Evolutionary conservation across 2,797 vertebrate species (phyloP).

Genomic region (Peromyscus aztecus): DNA sequence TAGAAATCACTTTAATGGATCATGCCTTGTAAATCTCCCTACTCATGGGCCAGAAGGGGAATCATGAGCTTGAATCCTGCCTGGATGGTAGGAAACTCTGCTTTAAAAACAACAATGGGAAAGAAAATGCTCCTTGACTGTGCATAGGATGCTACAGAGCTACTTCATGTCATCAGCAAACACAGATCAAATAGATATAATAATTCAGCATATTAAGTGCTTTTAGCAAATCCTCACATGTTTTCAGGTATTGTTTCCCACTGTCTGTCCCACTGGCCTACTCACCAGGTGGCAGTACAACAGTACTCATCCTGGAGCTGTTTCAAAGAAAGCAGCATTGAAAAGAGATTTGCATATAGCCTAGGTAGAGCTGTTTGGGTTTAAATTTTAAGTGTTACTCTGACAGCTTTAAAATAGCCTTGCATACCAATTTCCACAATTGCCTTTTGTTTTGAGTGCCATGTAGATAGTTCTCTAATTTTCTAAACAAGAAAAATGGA

Average conservation of each 20-base stretch:
- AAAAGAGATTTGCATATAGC: neutral
- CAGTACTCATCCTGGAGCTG: slow-evolving; percentile 38
- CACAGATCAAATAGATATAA: neutral
- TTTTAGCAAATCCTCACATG: neutral
- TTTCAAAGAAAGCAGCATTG: neutral
- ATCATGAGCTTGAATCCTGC: neutral
- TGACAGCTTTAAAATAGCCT: slow-evolving; percentile 57
- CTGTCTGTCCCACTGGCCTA: neutral
- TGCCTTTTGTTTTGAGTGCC: slow-evolving; percentile 8
- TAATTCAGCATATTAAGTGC: slow-evolving; percentile 29
- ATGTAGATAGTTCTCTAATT: slow-evolving; percentile 46
- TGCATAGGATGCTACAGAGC: neutral
- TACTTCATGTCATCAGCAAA: neutral
- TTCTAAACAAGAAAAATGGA: slow-evolving; percentile 55
- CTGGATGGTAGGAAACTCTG: neutral
- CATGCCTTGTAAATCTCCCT: neutral
- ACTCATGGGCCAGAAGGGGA: neutral
- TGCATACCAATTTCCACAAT: slow-evolving; percentile 24
- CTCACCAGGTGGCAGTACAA: slow-evolving; percentile 74
- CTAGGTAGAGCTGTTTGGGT: slow-evolving; percentile 29
- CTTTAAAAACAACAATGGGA: neutral
- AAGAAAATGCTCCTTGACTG: neutral
- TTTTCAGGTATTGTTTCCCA: neutral
- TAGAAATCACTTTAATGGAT: neutral
- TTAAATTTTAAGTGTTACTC: slow-evolving; percentile 32